Conservation (phyloP, 1,140 invertebrate species). For the Ridgeia piscesae region DNA sequence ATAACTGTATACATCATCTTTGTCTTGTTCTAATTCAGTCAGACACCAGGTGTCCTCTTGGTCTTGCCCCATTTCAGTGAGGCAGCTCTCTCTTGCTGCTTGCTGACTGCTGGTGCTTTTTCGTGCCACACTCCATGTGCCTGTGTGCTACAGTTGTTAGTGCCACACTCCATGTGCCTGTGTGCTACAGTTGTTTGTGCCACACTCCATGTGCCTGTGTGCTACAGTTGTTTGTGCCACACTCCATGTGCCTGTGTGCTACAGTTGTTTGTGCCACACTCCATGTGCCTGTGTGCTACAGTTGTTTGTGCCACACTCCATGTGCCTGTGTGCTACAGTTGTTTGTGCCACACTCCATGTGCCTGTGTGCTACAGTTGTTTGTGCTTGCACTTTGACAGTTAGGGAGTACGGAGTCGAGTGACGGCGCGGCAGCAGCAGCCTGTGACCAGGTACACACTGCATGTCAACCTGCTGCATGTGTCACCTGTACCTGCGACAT, state of each 20-base stretch:
- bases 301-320: not conserved
- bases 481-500: not conserved
- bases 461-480: not conserved
- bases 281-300: not conserved
- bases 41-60: no score
- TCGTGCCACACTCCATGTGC: no score
- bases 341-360: not conserved
- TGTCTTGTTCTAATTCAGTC: no score
- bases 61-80: no score
- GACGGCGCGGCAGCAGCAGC: not conserved
- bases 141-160: no score
- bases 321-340: not conserved
- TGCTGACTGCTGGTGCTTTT: not conserved
- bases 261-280: not conserved
- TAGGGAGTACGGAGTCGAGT: not conserved
- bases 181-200: no score
- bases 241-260: no score
- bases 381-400: not conserved
- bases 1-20: no score
- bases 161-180: no score
- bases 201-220: not conserved
- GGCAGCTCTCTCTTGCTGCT: no score
- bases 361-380: not conserved
- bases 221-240: not conserved
- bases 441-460: not conserved